These are phyloP conservation scores for Anisognathus igniventris DNA, from an alignment of 2,797 vertebrate species.

Conservation along the genomic window DNA sequence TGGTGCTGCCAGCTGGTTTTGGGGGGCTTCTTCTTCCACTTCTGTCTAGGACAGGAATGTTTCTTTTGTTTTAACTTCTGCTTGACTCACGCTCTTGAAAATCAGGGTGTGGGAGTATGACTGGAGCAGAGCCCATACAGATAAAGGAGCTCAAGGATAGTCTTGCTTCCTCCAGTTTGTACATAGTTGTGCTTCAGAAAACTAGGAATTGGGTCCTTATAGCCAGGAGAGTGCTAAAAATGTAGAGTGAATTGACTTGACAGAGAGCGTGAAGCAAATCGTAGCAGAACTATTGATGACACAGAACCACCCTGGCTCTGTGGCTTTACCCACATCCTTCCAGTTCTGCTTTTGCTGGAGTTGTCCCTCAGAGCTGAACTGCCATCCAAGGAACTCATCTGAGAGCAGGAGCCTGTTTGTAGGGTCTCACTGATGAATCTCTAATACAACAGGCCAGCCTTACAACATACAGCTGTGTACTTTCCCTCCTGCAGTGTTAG, in stretches of 20 bases:
- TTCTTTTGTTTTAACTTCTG: neutral
- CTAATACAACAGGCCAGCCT: neutral
- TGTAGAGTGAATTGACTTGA: neutral
- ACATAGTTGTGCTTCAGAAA: neutral
- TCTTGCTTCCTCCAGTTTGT: neutral
- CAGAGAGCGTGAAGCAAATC: neutral
- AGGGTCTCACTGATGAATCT: neutral
- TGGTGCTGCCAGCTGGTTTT: neutral
- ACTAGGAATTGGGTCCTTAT: neutral
- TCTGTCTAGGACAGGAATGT: neutral
- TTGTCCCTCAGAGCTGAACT: neutral
- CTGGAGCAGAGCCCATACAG: neutral
- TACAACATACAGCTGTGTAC: neutral
- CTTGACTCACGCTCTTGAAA: neutral
- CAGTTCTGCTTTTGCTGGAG: neutral
- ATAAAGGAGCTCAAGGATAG: neutral
- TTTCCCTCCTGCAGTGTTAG: neutral
- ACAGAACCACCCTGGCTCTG: neutral
- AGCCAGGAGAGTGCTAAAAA: neutral
- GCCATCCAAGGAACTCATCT: fast-evolving
- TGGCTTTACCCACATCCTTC: neutral
- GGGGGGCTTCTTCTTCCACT: neutral
- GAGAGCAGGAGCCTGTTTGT: neutral
- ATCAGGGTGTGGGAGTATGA: neutral
- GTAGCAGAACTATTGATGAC: neutral